Base-by-base conservation (phyloP, 2,888 invertebrate genomes). In the Charanyca ferruginea region DNA sequence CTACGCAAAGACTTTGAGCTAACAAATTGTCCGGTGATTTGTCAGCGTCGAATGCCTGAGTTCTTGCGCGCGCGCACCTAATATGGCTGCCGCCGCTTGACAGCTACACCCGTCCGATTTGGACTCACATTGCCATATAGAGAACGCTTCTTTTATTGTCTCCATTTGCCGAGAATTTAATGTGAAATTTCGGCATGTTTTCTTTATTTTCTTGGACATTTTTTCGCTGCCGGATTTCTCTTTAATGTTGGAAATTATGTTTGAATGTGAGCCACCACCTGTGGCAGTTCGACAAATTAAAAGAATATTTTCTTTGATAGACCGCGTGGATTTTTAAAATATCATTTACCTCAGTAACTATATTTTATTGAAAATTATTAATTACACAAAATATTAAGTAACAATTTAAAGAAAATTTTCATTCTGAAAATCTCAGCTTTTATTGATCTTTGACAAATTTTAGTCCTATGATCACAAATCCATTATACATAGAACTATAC, bases 1-100 rank as follows among this genome's bases (percentile, higher is more conserved):
- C 79, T 87, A 85, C 63, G 49, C 61, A 75, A 71, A 64, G 72
- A 79, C 86, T 86, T 84, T 84, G 79, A 82, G 82, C 81, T 90
- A 92, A 93, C 93, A 94, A 94, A 95, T 94, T 91, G 92, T 88
- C 87, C 83, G 86, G 93, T 91, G 92, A 95, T 95, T 95, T 95
- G 95, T 95, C 95, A 93, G 91, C 82, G 87, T 85, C 87, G 90
- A 84, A 90, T 92, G 87, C 90, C 89, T 88, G 81, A 79, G 87
- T 92, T 92, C 90, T 91, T 92, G 87, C 87, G 89, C 85, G 68
- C 83, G 87, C 88, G 87, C 87, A 81, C 93, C 93, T 84, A 91
- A 93, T 91, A 93, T 89, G 94, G 94, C 88, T 74, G 84, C 79
- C 81, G 78, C 73, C 80, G 79, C 83, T 81, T 89, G 91, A 91